Conservation (phyloP, 2,888 invertebrate species). For the Hybos culiciformis region DNA sequence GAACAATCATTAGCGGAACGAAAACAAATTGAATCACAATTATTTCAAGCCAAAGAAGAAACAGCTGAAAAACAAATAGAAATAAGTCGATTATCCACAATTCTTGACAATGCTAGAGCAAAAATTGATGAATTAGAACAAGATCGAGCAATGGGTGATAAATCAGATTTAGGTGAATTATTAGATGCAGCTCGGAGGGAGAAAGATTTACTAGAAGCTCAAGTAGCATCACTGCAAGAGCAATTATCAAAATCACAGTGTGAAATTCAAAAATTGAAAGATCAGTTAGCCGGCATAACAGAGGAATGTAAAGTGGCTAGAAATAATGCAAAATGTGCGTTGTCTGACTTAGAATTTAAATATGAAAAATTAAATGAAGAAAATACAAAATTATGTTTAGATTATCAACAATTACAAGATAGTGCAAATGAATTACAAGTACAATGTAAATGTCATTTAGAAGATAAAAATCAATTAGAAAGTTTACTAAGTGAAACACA, state of each 20-base stretch:
- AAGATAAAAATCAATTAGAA: conserved; percentile 34
- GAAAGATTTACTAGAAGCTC: conserved; percentile 57
- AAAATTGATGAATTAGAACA: conserved; percentile 64
- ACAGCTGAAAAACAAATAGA: conserved; percentile 66
- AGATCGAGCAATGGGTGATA: conserved; percentile 50
- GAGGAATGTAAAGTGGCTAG: conserved; percentile 64
- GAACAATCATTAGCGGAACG: conserved; percentile 64
- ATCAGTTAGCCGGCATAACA: conserved; percentile 50
- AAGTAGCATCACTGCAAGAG: conserved; percentile 52
- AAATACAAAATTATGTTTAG: conserved; percentile 51
- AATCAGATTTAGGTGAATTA: conserved; percentile 57
- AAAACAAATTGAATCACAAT: conserved; percentile 56
- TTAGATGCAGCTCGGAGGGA: conserved; percentile 54
- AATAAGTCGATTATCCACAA: conserved; percentile 57
- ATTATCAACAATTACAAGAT: conserved; percentile 61
- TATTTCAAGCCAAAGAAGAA: conserved; percentile 57
- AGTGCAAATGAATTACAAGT: conserved; percentile 52
- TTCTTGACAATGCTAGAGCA: conserved; percentile 71
- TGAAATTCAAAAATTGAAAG: conserved; percentile 50
- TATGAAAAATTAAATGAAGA: conserved; percentile 61
- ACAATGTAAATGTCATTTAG: conserved; percentile 35
- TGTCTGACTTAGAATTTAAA: conserved; percentile 70
- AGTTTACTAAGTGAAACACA: conserved; percentile 53
- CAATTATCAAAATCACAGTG: conserved; percentile 53
- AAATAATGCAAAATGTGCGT: conserved; percentile 75